phyloP scores from a whole-genome alignment of 2,113 vertebrate species.

The Meleagris gallopavo region DNA sequence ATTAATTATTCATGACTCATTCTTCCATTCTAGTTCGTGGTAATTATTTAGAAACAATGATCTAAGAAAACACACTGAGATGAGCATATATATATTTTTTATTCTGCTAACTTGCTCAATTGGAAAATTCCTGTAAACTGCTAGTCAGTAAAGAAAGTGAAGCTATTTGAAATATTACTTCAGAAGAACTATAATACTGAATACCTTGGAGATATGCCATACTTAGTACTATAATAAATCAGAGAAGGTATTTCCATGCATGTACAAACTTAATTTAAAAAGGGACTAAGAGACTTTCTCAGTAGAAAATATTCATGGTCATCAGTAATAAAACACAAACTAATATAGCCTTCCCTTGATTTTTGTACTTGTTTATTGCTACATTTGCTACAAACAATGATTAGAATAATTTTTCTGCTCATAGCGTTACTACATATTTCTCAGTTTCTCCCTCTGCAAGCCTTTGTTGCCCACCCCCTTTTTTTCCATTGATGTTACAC shows the following conservation, averaged over 20 bases:
- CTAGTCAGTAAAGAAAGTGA: background rate
- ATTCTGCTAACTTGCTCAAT: background rate
- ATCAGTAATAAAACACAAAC: background rate
- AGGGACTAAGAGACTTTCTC: background rate
- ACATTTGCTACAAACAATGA: background rate
- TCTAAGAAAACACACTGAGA: background rate
- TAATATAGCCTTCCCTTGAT: background rate
- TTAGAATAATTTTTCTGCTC: background rate
- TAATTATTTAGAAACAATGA: background rate
- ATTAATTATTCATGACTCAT: slow-evolving; percentile 4
- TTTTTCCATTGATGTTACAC: no score
- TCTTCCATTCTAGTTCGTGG: background rate
- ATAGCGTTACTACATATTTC: background rate
- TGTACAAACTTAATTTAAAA: background rate
- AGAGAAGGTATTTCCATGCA: background rate
- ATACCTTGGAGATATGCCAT: background rate
- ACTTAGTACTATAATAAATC: background rate
- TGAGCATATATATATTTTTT: background rate
- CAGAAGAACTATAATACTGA: background rate
- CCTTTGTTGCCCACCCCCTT: background rate
- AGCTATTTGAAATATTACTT: background rate
- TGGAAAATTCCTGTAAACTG: background rate
- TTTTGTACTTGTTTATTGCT: background rate
- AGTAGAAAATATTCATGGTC: background rate
- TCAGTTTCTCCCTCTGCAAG: background rate